phyloP scores from a whole-genome alignment of 2,797 vertebrate genomes.

The Smutsia temminckii region DNA sequence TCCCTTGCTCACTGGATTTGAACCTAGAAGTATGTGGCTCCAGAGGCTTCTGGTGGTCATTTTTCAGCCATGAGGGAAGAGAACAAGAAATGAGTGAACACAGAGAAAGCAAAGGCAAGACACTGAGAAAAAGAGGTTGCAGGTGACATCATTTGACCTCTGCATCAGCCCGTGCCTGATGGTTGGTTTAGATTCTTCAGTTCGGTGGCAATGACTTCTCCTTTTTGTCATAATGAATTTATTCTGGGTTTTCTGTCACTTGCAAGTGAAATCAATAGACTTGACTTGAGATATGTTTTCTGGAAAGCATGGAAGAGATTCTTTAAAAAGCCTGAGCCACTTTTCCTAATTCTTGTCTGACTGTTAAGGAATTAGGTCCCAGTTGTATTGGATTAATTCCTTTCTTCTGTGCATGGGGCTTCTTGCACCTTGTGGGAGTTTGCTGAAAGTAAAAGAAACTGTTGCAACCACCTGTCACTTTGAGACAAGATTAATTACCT shows the following conservation, averaged over 20 bases:
- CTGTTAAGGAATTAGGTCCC: constrained; percentile 52
- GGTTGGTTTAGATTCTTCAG: not conserved
- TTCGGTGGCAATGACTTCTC: not conserved
- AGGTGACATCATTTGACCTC: not conserved
- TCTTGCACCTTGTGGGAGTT: not conserved
- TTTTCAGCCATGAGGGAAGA: not conserved
- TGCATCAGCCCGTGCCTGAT: not conserved
- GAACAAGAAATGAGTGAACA: not conserved
- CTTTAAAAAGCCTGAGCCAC: constrained; percentile 30
- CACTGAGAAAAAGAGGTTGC: not conserved
- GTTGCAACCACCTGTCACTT: constrained; percentile 54
- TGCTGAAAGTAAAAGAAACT: constrained; percentile 42
- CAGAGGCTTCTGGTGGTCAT: not conserved
- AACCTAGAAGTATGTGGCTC: not conserved
- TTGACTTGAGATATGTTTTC: not conserved
- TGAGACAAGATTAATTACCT: constrained; percentile 56
- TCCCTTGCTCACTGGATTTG: not conserved
- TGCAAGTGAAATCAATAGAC: not conserved
- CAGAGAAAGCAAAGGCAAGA: not conserved
- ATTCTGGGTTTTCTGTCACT: constrained; percentile 41
- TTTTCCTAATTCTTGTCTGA: constrained; percentile 52
- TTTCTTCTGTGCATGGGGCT: constrained; percentile 56
- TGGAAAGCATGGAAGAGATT: constrained; percentile 35
- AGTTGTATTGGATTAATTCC: constrained; percentile 53
- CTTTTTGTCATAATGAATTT: constrained; percentile 9